phyloP scores from a whole-genome alignment of 2,113 vertebrate genomes.

The Setophaga petechia region DNA sequence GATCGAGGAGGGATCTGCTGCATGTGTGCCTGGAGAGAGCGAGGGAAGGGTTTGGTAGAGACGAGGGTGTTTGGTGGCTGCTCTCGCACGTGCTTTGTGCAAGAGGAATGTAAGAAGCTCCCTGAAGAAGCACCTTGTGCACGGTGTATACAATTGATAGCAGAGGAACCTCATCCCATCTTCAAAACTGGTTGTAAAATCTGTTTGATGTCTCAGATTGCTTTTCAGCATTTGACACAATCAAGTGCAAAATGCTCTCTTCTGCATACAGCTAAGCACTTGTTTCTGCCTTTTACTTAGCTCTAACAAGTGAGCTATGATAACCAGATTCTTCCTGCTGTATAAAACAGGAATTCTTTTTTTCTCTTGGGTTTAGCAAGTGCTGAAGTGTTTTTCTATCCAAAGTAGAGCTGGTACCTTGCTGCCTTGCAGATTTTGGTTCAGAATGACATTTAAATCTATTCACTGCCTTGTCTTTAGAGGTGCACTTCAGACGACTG shows the following conservation, averaged over 20 bases:
- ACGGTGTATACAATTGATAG: not conserved
- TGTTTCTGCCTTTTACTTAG: not conserved
- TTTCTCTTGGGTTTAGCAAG: not conserved
- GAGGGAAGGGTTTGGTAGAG: not conserved
- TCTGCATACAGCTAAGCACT: not conserved
- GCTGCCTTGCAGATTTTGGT: not conserved
- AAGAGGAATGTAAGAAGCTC: not conserved
- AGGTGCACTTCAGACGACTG: not conserved
- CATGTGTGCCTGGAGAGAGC: not conserved
- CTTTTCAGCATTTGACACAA: not conserved
- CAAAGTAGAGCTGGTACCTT: not conserved
- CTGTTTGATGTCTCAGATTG: not conserved
- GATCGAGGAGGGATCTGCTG: not conserved
- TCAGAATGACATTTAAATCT: slow-evolving; percentile 15
- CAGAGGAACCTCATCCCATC: not conserved
- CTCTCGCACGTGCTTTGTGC: not conserved
- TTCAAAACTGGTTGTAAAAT: not conserved
- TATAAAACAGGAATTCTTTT: not conserved
- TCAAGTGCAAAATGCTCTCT: not conserved
- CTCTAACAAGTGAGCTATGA: not conserved
- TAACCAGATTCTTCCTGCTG: not conserved
- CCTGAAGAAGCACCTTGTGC: not conserved
- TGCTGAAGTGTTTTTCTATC: not conserved
- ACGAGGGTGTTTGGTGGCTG: not conserved
- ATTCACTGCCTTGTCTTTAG: not conserved